These are phyloP conservation scores for Fistularia tabacaria DNA, from an alignment of 2,797 vertebrate genomes.

Conservation along the genomic window DNA sequence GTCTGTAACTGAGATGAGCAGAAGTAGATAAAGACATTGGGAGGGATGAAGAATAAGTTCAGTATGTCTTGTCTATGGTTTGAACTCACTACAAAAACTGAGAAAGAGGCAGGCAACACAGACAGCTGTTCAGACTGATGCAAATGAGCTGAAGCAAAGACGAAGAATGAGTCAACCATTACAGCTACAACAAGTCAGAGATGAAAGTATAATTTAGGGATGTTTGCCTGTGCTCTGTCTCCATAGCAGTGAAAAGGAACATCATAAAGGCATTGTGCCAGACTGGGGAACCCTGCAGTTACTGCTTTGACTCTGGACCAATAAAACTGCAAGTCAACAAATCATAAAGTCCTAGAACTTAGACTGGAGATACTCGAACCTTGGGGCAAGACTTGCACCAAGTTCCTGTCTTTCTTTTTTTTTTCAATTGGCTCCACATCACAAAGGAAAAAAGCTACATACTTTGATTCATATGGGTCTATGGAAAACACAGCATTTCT, in stretches of 20 bases:
- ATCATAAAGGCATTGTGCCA: conserved; percentile 59
- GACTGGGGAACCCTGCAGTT: conserved; percentile 42
- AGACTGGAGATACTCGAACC: conserved; percentile 22
- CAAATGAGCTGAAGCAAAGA: conserved; percentile 9
- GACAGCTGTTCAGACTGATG: conserved; percentile 11
- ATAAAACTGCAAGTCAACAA: conserved; percentile 52
- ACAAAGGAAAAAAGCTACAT: conserved; percentile 6
- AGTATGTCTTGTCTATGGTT: conserved; percentile 6
- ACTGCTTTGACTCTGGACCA: conserved; percentile 44
- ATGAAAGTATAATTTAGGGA: conserved; percentile 40
- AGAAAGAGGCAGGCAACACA: conserved; percentile 6
- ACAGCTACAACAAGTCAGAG: conserved; percentile 18
- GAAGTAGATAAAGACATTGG: conserved; percentile 11
- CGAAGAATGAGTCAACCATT: conserved; percentile 19
- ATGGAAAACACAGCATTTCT: conserved; percentile 1
- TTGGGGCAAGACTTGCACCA: conserved; percentile 9
- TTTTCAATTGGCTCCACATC: not conserved
- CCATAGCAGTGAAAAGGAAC: conserved; percentile 54
- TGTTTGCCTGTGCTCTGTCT: conserved; percentile 42
- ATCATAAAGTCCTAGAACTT: conserved; percentile 48
- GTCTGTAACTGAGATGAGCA: conserved; percentile 38
- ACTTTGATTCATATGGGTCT: conserved; percentile 1
- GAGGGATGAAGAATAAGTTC: conserved; percentile 6
- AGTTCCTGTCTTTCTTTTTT: conserved; percentile 4
- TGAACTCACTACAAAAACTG: conserved; percentile 10